phyloP scores from a whole-genome alignment of 2,797 vertebrate species.

The Platalea minor region DNA sequence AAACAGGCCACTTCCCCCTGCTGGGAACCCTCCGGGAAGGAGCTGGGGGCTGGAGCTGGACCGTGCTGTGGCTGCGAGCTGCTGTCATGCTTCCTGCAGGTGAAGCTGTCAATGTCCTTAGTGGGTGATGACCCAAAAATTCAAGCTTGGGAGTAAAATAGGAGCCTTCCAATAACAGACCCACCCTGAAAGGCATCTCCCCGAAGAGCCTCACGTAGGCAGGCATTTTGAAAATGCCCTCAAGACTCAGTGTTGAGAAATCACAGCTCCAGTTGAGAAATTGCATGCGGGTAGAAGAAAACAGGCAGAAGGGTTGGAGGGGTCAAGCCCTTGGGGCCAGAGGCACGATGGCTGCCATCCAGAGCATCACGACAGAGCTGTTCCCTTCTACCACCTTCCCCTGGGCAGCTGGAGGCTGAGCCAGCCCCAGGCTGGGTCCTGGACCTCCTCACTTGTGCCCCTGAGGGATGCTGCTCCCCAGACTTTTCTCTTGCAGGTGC shows the following conservation, averaged over 20 bases:
- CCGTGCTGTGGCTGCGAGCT: background rate
- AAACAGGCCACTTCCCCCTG: accelerated
- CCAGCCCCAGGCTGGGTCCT: background rate
- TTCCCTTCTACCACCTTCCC: background rate
- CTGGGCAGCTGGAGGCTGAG: background rate
- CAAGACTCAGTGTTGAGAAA: background rate
- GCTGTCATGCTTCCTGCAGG: background rate
- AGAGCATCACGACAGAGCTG: accelerated
- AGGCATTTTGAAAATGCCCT: background rate
- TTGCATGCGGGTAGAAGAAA: background rate
- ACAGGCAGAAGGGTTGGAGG: background rate
- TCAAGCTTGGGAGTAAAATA: background rate
- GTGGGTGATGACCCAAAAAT: background rate
- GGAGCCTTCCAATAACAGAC: background rate
- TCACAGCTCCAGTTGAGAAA: background rate
- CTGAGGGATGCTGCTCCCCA: background rate
- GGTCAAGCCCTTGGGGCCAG: background rate
- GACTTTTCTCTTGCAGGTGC: background rate
- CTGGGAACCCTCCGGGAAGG: background rate
- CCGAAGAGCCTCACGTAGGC: background rate
- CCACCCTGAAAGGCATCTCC: background rate
- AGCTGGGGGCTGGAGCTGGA: background rate
- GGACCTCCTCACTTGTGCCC: accelerated
- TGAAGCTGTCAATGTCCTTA: background rate
- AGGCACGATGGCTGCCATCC: accelerated